Percentiles rank a stretch among this genome's conserved stretches.
phyloP scores from a whole-genome alignment of 2,797 vertebrate genomes.

The Passerculus sandwichensis region DNA sequence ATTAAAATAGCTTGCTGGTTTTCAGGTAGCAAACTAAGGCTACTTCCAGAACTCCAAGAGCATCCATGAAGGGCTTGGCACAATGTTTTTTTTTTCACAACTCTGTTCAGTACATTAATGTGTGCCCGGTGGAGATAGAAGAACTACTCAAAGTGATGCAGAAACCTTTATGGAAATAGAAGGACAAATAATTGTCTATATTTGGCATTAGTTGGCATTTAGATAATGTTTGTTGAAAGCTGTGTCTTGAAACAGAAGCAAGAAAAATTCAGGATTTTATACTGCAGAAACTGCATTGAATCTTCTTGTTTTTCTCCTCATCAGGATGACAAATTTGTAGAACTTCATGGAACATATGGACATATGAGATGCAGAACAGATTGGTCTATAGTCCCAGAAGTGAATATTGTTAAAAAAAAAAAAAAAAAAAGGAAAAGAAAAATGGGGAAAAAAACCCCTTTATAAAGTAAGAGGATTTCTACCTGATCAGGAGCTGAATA shows the following conservation, averaged over 20 bases:
- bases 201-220: not conserved
- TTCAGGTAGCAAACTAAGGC: not conserved
- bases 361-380: not conserved
- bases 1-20: not conserved
- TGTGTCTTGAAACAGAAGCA: not conserved
- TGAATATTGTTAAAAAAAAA: not conserved
- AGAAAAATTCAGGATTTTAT: not conserved
- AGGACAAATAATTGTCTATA: not conserved
- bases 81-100: no score
- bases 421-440: not conserved
- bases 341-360: not conserved
- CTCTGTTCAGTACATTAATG: not conserved
- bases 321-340: not conserved
- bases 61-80: not conserved
- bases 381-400: not conserved
- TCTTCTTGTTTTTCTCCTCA: not conserved
- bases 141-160: not conserved
- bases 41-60: not conserved
- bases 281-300: not conserved
- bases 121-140: not conserved
- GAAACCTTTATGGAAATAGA: not conserved
- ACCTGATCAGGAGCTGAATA: not conserved
- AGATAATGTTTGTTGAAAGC: not conserved
- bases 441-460: accelerated
- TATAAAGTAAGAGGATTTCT: not conserved